Base-by-base conservation (phyloP, 2,797 vertebrate species). In the Chaunax sp. region DNA sequence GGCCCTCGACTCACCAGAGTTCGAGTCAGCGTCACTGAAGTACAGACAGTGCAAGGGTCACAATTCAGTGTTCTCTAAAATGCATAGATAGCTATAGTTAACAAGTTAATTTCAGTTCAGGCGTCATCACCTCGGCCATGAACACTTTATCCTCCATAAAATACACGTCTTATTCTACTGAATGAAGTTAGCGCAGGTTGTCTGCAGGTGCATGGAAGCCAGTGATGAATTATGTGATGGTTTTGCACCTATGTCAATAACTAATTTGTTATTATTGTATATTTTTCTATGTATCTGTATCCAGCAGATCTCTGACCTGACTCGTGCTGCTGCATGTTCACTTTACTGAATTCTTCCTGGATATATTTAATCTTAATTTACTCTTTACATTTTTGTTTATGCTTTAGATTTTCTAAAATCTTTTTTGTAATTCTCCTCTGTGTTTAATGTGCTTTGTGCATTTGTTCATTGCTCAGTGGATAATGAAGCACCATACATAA, bases 1-100 rank as follows among this genome's bases (percentile, higher is more conserved):
- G 30, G 20, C 43, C 43, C 59, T 40, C 0, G 0, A n/a, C 53
- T 83, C 78, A 74, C 84, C 77, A 77, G 68, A 83, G 77, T 33
- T 49, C 2, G 23, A 47, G 40, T 47, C 52, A 35, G 54, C 10
- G 19, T 50, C 55, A 6, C 26, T 19, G 61, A 75, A 51, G 61
- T 72, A 69, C 63, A 78, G 77, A 80, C 85, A 84, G 84, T 83
- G 80, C 64, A 20, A 22, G 58, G 72, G 80, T 84, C 87, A 75
- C 19, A 56, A 46, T 53, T 77, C 55, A 72, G 49, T 28, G 43
- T 60, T 77, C 61, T 79, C 30, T 83, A 9, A 40, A 73, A 84
- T 92, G 90, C 92, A 92, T 91, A 92, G 90, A 81, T 84, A 70
- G 69, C 75, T 61, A 55, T 61, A 55, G 65, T 78, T 59, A 50